These are phyloP conservation scores for Arbacia lixula DNA, from an alignment of 53 echinoderm and acorn worm species.

Conservation along the genomic window DNA sequence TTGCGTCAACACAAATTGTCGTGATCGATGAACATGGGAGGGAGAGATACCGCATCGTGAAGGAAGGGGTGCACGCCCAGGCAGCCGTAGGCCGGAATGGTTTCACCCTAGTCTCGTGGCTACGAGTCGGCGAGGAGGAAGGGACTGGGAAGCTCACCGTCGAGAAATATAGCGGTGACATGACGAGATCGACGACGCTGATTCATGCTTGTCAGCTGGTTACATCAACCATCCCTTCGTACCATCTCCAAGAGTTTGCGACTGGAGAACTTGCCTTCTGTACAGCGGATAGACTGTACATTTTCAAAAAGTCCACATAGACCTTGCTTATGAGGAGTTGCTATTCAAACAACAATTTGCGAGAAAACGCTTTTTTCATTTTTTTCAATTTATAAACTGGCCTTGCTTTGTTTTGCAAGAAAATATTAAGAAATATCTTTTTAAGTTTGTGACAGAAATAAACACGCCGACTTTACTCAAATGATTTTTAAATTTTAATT, in stretches of 20 bases:
- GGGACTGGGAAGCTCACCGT: not conserved
- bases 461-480: too few species aligned
- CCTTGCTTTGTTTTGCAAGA: too few species aligned
- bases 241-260: not conserved
- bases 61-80: not conserved
- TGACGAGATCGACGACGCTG: not conserved
- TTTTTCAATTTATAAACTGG: too few species aligned
- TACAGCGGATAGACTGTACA: constrained; percentile 25
- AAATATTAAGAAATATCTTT: too few species aligned
- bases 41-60: not conserved
- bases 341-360: too few species aligned
- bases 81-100: not conserved
- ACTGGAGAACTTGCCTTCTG: constrained; percentile 22
- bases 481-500: too few species aligned
- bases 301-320: too few species aligned
- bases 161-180: not conserved
- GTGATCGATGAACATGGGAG: not conserved
- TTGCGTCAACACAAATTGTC: not conserved
- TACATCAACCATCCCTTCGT: constrained; percentile 7
- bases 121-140: not conserved
- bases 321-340: too few species aligned
- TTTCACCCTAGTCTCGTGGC: not conserved
- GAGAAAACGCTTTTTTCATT: too few species aligned
- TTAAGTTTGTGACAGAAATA: too few species aligned
- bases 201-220: not conserved